Conservation (phyloP, 1,140 invertebrate genomes). For the Lordiphosa clarofinis region DNA sequence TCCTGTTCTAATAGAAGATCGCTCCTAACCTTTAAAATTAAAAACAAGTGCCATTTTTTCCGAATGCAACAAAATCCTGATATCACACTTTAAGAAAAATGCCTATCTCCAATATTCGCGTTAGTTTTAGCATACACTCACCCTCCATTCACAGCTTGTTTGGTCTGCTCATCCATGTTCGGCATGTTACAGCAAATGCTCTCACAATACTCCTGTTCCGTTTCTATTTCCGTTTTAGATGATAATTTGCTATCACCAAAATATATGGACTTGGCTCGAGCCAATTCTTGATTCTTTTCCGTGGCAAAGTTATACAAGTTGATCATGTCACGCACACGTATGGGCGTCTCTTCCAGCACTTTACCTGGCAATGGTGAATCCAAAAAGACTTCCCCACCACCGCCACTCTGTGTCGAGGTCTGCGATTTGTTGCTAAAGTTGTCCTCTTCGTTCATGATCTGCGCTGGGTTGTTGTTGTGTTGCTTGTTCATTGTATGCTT, state of each 20-base stretch:
- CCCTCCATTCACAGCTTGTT: background rate
- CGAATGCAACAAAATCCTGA: too few species aligned
- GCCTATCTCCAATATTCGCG: too few species aligned
- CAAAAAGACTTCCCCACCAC: background rate
- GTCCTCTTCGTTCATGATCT: constrained; percentile 21
- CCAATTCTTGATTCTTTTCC: constrained; percentile 59
- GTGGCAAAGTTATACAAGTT: constrained; percentile 62
- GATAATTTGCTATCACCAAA: constrained; percentile 18
- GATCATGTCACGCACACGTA: constrained; percentile 63
- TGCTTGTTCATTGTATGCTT: background rate
- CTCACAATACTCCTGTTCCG: constrained; percentile 8
- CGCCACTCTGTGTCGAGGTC: background rate
- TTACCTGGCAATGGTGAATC: constrained; percentile 1
- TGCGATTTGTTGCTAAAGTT: constrained; percentile 15
- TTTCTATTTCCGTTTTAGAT: constrained; percentile 7
- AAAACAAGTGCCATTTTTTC: too few species aligned
- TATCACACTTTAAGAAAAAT: too few species aligned
- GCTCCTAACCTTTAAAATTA: too few species aligned
- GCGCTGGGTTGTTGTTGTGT: background rate
- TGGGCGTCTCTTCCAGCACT: constrained; percentile 34
- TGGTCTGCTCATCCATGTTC: constrained; percentile 3
- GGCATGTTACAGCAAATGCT: constrained; percentile 18
- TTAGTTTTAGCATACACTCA: background rate
- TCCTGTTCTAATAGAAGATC: too few species aligned
- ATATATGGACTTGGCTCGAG: constrained; percentile 51